These are phyloP conservation scores for Manis pentadactyla DNA, from an alignment of 2,797 vertebrate genomes.

Conservation along the genomic window DNA sequence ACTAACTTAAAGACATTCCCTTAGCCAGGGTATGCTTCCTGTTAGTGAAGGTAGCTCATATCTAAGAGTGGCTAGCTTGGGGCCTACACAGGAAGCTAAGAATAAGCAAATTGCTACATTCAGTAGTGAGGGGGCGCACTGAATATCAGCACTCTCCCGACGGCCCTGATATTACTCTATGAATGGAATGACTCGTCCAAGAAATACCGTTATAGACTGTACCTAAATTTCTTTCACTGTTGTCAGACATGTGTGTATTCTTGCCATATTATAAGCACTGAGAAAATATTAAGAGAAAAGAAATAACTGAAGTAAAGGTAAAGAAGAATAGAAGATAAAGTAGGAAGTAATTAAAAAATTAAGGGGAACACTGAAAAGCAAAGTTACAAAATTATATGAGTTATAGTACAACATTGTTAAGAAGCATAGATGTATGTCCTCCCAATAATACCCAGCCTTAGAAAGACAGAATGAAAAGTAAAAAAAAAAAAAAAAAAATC, in stretches of 20 bases:
- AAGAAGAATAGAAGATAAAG: neutral
- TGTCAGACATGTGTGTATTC: neutral
- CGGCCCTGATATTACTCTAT: neutral
- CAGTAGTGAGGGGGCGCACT: too few relatives aligned
- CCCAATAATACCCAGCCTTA: neutral
- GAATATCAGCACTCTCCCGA: neutral
- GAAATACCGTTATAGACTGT: neutral
- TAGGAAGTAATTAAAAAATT: neutral
- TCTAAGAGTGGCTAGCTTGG: neutral
- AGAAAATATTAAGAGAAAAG: neutral
- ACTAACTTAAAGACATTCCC: neutral
- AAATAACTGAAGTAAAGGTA: neutral
- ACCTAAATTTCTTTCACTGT: neutral
- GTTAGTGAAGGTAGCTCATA: neutral
- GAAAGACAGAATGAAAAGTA: neutral
- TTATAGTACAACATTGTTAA: slow-evolving; percentile 6
- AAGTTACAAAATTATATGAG: neutral
- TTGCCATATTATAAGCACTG: neutral
- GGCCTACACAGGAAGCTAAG: neutral
- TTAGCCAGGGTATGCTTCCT: neutral
- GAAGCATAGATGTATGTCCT: neutral
- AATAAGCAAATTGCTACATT: neutral
- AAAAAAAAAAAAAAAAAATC: neutral
- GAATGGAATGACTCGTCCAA: neutral
- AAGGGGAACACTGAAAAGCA: neutral